Base-by-base conservation (phyloP, 2,888 invertebrate genomes). In the Campaea margaritaria region DNA sequence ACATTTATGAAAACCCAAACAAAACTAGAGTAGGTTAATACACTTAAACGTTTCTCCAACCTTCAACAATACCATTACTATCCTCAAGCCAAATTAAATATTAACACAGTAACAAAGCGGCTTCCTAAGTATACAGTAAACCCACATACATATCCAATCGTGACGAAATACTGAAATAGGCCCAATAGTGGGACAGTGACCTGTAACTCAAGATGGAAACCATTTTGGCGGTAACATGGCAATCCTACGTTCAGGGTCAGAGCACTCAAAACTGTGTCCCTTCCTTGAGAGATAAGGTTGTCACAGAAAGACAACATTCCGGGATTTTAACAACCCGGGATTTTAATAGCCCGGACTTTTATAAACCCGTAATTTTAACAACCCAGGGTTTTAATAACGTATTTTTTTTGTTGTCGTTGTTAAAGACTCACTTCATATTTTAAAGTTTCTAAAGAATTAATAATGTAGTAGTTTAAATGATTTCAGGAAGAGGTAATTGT, bases 201-300 rank as follows among this genome's bases (percentile, higher is more conserved):
- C 58, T 58, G 43, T 31, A 48, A 58, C 42, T 47, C 16, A 16
- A 47, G 43, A 51, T 51, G 50, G 47, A 42, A 55, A 27, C 39
- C 43, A 53, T 48, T 49, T 58, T 53, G 53, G 49, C 14, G 52
- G 58, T 58, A 58, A 58, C 58, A 49, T 58, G 53, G 48, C 53
- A 39, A 58, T 58, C 44, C 53, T 49, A 41, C 58, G 21, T 43
- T 41, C 53, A 62, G 53, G 62, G 57, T 59, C 58, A 52, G 39
- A 48, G 43, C 45, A 52, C 62, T 58, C 62, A 55, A 58, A 56
- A 63, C 31, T 47, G 52, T 46, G 21, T 42, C 38, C 45, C 34
- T 47, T 12, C 27, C 34, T 47, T 13, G 8, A 36, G n/a, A 44
- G 39, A 27, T 53, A 58, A 53, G 53, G 58, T 8, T 58, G 58